phyloP scores from a whole-genome alignment of 1,140 invertebrate species.

The Apis mellifera region Amel_HAv3.1 CM009931.2:27214501-27215000 shows the following conservation, averaged over 20 bases:
- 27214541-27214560: not conserved
- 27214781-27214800: slow-evolving; percentile 76
- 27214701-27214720: slow-evolving; percentile 70
- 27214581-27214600: slow-evolving; percentile 11
- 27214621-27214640: not conserved
- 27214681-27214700: slow-evolving; percentile 66
- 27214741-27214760: slow-evolving; percentile 78
- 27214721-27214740: slow-evolving; percentile 70
- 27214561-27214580: not conserved
- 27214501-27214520: slow-evolving; percentile 25
- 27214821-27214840: slow-evolving; percentile 68
- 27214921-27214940: slow-evolving; percentile 51
- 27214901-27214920: slow-evolving; percentile 53
- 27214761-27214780: slow-evolving; percentile 78
- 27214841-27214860: slow-evolving; percentile 76
- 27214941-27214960: slow-evolving; percentile 15
- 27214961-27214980: slow-evolving; percentile 34
- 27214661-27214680: slow-evolving; percentile 68
- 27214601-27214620: not conserved
- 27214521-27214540: slow-evolving; percentile 2
- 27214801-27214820: slow-evolving; percentile 80
- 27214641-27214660: slow-evolving; percentile 24
- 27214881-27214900: slow-evolving; percentile 66
- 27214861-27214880: slow-evolving; percentile 77
- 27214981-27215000: not conserved